Conservation (phyloP, 2,797 vertebrate species). For the Eurystomus glaucurus region DNA sequence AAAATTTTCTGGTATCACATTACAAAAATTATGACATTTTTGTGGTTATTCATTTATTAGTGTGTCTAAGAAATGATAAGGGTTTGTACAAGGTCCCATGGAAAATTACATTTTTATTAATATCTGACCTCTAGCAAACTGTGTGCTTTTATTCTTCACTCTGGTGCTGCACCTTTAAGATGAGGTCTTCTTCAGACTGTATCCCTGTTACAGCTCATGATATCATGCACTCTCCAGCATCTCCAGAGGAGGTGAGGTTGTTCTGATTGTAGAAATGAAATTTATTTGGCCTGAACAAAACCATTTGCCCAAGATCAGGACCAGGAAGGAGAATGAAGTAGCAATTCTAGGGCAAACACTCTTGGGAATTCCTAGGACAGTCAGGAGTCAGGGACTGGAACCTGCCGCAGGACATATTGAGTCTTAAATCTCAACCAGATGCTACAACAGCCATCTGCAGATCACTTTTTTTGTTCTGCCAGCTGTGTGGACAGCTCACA, state of each 20-base stretch:
- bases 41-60: neutral
- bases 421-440: neutral
- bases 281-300: neutral
- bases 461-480: neutral
- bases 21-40: neutral
- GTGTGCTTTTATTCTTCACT: neutral
- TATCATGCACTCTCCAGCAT: neutral
- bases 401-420: neutral
- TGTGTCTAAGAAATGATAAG: neutral
- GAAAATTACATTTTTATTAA: neutral
- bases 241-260: neutral
- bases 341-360: neutral
- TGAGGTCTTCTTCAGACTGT: neutral
- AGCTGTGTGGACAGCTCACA: fast-evolving
- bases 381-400: neutral
- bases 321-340: neutral
- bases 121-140: neutral
- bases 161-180: neutral
- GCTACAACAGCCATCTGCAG: neutral
- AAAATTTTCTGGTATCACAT: neutral
- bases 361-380: neutral
- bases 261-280: neutral
- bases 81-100: fast-evolving
- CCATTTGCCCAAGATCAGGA: neutral
- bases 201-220: fast-evolving